Percentiles rank a stretch among this genome's conserved stretches.
Evolutionary conservation across 1,140 invertebrate genomes (phyloP).

Genomic region (Cotesia glomerata): DNA sequence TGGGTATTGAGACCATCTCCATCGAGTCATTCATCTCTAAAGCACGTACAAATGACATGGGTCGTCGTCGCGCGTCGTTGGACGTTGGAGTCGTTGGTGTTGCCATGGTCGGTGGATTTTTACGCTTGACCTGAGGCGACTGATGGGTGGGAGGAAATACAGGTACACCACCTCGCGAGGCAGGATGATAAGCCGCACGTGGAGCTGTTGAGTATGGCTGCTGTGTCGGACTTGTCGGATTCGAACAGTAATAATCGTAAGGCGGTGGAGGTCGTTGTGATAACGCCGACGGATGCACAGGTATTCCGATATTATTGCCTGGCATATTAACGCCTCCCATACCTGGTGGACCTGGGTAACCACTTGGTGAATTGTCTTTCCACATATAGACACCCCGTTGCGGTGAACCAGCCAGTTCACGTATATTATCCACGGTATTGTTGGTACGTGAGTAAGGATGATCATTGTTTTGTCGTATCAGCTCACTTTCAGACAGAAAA

Average conservation of each 20-base stretch:
- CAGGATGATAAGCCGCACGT: conserved; percentile 66
- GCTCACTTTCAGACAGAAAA: conserved; percentile 84
- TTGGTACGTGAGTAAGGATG: conserved; percentile 63
- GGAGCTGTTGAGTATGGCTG: conserved; percentile 59
- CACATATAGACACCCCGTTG: conserved; percentile 84
- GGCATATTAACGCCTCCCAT: too few species aligned
- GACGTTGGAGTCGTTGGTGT: conserved; percentile 60
- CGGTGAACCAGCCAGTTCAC: conserved; percentile 83
- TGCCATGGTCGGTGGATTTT: conserved; percentile 55
- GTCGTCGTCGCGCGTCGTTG: conserved; percentile 67
- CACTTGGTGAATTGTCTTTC: conserved; percentile 75
- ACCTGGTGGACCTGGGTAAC: conserved; percentile 49
- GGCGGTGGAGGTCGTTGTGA: conserved; percentile 51
- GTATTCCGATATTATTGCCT: conserved; percentile 46
- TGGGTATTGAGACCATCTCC: conserved; percentile 68
- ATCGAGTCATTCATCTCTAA: conserved; percentile 88
- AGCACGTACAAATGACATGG: conserved; percentile 91
- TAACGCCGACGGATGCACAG: conserved; percentile 47
- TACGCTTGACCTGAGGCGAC: conserved; percentile 72
- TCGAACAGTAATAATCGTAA: conserved; percentile 71
- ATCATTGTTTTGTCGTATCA: conserved; percentile 72
- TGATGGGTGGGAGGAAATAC: conserved; percentile 71
- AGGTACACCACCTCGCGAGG: conserved; percentile 69
- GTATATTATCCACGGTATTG: conserved; percentile 68
- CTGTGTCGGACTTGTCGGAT: conserved; percentile 79